A percentile compares a stretch with the other conserved stretches of the same genome.
phyloP scores from a whole-genome alignment of 2,888 invertebrate genomes.

The Dysmachus trigonus region DNA sequence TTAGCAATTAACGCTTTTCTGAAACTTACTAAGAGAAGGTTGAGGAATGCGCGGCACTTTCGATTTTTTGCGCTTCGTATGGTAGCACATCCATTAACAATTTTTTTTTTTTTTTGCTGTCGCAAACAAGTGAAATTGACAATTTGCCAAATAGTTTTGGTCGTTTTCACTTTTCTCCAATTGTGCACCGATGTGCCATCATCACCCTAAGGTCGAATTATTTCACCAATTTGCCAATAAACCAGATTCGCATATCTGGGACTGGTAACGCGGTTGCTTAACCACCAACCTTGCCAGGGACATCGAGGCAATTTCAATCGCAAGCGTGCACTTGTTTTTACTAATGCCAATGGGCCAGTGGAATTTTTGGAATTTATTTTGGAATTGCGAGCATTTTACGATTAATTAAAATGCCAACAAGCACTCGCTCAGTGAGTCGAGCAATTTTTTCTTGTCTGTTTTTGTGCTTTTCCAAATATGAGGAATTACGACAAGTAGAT shows the following conservation, averaged over 20 bases:
- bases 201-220: no score
- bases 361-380: background rate
- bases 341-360: background rate
- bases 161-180: background rate
- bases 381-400: background rate
- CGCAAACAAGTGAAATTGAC: background rate
- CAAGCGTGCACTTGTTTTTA: background rate
- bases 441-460: background rate
- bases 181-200: no score
- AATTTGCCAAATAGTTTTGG: background rate
- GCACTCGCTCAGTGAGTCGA: background rate
- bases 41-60: background rate
- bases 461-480: background rate
- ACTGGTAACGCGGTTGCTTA: background rate
- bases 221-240: no score
- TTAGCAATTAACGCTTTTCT: background rate
- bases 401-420: background rate
- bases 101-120: background rate
- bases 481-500: background rate
- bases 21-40: background rate
- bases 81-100: background rate
- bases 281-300: background rate
- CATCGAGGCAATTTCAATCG: background rate
- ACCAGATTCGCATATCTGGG: no score
- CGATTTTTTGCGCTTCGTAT: background rate